phyloP scores from a whole-genome alignment of 2,797 vertebrate genomes.

The Helostoma temminkii region DNA sequence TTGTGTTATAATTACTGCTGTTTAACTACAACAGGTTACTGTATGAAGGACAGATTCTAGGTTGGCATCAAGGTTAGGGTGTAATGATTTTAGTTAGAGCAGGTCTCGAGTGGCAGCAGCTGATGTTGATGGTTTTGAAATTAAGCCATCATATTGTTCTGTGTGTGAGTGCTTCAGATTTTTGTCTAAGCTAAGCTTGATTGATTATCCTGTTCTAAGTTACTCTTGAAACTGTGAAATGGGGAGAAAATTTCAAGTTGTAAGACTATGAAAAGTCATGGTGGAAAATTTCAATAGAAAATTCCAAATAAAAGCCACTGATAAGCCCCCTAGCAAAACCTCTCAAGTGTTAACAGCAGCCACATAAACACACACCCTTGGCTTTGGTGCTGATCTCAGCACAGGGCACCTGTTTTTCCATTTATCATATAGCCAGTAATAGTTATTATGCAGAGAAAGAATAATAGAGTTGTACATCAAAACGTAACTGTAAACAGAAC shows the following conservation, averaged over 20 bases:
- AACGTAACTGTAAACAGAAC: slow-evolving; percentile 12
- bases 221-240: slow-evolving; percentile 51
- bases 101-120: background rate
- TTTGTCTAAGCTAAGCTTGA: slow-evolving; percentile 9
- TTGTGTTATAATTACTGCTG: too few species aligned
- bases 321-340: slow-evolving; percentile 17
- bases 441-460: background rate
- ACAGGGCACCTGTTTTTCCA: slow-evolving; percentile 18
- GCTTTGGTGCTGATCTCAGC: slow-evolving; percentile 10
- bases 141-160: background rate
- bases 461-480: background rate
- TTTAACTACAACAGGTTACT: background rate
- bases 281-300: slow-evolving; percentile 37
- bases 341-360: slow-evolving; percentile 24
- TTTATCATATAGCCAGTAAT: slow-evolving; percentile 25
- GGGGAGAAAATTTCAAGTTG: slow-evolving; percentile 57
- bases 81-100: background rate
- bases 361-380: slow-evolving; percentile 9
- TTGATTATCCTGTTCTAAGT: slow-evolving; percentile 26
- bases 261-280: slow-evolving; percentile 37
- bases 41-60: background rate
- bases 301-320: slow-evolving; percentile 40
- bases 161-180: background rate
- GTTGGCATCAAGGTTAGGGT: background rate
- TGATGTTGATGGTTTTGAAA: too few species aligned